Percentiles rank a stretch among this genome's conserved stretches.
Conservation (phyloP, 2,797 vertebrate species). For the Morelia viridis region DNA sequence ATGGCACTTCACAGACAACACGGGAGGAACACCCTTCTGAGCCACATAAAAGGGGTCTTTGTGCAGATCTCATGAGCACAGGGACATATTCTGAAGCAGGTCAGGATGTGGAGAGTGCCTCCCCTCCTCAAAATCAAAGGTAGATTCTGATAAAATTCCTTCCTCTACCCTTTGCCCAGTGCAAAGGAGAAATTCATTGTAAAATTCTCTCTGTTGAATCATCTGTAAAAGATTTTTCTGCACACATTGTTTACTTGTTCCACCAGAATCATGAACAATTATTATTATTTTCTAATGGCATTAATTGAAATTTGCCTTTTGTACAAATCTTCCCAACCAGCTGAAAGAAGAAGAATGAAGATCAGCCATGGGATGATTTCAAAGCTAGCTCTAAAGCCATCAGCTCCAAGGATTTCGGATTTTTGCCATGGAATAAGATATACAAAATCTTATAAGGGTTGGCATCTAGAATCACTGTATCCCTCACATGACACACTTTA, state of each 20-base stretch:
- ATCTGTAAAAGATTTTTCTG: slow-evolving; percentile 59
- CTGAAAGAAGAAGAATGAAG: slow-evolving; percentile 60
- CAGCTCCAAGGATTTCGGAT: slow-evolving; percentile 34
- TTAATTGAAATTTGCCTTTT: slow-evolving; percentile 70
- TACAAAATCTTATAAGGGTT: slow-evolving; percentile 32
- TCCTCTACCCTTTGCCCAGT: neutral
- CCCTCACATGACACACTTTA: slow-evolving; percentile 25
- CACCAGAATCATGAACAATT: slow-evolving; percentile 45
- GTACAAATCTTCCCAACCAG: slow-evolving; percentile 60
- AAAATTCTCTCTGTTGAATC: slow-evolving; percentile 34
- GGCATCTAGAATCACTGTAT: slow-evolving; percentile 23
- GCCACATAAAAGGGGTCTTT: slow-evolving; percentile 76
- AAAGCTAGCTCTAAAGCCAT: slow-evolving; percentile 48
- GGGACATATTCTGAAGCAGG: slow-evolving; percentile 71
- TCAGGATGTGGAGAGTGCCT: slow-evolving; percentile 60
- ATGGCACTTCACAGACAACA: slow-evolving; percentile 77
- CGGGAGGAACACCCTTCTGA: slow-evolving; percentile 75
- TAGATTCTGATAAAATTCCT: slow-evolving; percentile 67
- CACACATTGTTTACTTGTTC: neutral
- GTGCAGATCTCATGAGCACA: slow-evolving; percentile 72
- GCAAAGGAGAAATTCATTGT: slow-evolving; percentile 69
- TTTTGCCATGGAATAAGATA: slow-evolving; percentile 44
- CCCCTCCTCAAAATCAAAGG: slow-evolving; percentile 72
- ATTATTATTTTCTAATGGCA: neutral
- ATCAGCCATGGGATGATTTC: slow-evolving; percentile 39